Base-by-base conservation (phyloP, 2,888 invertebrate species). In the Oxyteleia sp. region DNA sequence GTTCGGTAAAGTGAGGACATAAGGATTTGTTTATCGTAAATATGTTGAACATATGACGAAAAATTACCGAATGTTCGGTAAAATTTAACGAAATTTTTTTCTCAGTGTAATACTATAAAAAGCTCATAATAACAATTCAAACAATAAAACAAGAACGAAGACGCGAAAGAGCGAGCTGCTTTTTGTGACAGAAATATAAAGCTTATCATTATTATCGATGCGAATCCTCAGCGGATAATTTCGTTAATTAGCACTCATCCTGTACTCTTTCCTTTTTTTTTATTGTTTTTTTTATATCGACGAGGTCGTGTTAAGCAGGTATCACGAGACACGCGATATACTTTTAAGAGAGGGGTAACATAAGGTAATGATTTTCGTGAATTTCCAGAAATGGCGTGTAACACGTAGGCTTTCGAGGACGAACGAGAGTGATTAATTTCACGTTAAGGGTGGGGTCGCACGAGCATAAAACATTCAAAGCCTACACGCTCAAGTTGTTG, bases 381-480 rank as follows among this genome's bases (percentile, higher is more conserved):
- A 47, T 83, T 81, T 81, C 51, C 55, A 84, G 72, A 86, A 83
- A 82, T 89, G 86, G 89, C 88, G 89, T 89, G 88, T 83, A 72
- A 66, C 84, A 82, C 78, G 83, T 86, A 82, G 61, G 32, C 45
- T 63, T 82, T 61, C 69, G 72, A 81, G 85, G 80, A 79, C 75
- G 79, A 75, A 32, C 45, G 38, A 79, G 66, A 84, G 85, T 87
- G 84, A 90, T 89, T 89, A 90, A 72, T 82, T 78, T 61, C 61
- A 51, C 61, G 74, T 72, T 49, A 86, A 87, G 87, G 90, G 89
- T 86, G 87, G 87, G 78, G 89, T 83, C 83, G 47, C 61, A 57
- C 32, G 79, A 85, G 69, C 64, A 71, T 75, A 63, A 71, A 79
- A 71, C 43, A 79, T 64, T 64, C 23, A 38, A 49, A 47, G 32